Conservation (phyloP, 1,140 invertebrate species). For the Bicyclus anynana region DNA sequence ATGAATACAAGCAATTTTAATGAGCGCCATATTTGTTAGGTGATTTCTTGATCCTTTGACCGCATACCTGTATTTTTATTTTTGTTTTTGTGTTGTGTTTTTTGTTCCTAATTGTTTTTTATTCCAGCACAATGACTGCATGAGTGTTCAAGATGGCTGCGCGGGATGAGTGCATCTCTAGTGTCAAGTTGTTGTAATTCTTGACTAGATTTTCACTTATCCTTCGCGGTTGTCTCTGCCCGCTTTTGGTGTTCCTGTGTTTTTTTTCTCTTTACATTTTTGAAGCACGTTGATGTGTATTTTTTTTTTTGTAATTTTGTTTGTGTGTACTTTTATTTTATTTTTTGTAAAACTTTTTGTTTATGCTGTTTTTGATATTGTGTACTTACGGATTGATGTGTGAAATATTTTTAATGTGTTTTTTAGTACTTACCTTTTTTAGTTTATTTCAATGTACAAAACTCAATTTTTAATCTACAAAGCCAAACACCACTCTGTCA, state of each 20-base stretch:
- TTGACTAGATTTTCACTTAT: constrained; percentile 81
- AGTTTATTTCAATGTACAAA: too few species aligned
- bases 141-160: constrained; percentile 35
- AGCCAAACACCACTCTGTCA: too few species aligned
- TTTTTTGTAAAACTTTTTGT: too few species aligned
- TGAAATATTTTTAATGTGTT: too few species aligned
- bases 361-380: too few species aligned
- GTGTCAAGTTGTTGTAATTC: constrained; percentile 66
- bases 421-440: too few species aligned
- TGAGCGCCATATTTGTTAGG: constrained; percentile 25
- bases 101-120: constrained; percentile 40
- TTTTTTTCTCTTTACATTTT: constrained; percentile 31
- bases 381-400: too few species aligned
- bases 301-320: constrained; percentile 9
- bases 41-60: too few species aligned
- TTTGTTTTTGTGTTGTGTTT: constrained; percentile 2
- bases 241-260: constrained; percentile 48
- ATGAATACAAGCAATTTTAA: too few species aligned
- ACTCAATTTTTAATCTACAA: too few species aligned
- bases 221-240: constrained; percentile 48
- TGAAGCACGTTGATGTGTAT: constrained; percentile 16
- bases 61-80: constrained; percentile 9
- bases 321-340: too few species aligned
- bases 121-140: constrained; percentile 39
- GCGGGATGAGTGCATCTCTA: constrained; percentile 70